Evolutionary conservation across 2,888 invertebrate genomes (phyloP).

Genomic region (Cephus rjabovi): DNA sequence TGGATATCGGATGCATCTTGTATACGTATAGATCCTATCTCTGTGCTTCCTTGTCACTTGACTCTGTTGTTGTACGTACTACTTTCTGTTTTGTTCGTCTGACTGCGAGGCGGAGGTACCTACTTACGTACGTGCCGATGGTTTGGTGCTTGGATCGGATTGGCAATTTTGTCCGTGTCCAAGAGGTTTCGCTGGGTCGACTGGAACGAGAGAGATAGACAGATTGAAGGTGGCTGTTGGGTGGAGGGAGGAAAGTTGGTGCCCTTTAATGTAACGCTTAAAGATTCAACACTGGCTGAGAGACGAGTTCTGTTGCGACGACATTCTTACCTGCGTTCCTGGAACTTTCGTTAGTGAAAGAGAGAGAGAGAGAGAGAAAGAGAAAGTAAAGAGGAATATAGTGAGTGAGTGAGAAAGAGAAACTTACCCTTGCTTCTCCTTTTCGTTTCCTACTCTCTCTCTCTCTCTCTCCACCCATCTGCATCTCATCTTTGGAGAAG

Average conservation of each 20-base stretch:
- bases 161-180: background rate
- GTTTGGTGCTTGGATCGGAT: background rate
- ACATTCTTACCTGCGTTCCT: background rate
- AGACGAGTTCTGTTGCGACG: background rate
- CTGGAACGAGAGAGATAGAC: background rate
- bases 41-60: background rate
- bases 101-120: background rate
- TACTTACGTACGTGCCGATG: background rate
- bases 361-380: constrained; percentile 2
- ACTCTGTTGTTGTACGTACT: background rate
- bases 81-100: background rate
- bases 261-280: background rate
- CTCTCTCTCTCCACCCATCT: background rate
- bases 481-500: background rate
- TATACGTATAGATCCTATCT: background rate
- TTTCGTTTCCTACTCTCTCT: background rate
- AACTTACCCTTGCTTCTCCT: background rate
- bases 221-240: background rate
- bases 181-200: background rate
- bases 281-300: background rate
- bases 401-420: constrained; percentile 3
- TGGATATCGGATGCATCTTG: background rate
- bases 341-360: background rate
- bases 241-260: background rate
- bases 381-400: background rate